phyloP scores from a whole-genome alignment of 30 jellyfish, hydroid and myxozoan species.

The Nemopilema nomurai region DNA sequence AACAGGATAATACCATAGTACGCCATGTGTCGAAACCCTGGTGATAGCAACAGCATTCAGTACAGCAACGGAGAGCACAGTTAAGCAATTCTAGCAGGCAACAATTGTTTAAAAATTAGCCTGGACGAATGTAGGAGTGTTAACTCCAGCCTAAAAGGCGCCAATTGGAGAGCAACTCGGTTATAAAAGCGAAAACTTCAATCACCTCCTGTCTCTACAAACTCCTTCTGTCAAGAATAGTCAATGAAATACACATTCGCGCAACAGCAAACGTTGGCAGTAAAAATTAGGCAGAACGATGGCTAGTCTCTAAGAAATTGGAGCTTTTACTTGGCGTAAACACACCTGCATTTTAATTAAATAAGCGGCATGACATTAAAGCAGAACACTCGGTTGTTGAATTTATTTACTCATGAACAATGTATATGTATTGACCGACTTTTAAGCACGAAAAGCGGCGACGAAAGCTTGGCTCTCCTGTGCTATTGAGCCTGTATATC shows the following conservation, averaged over 20 bases:
- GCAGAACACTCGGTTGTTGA: conserved; percentile 1
- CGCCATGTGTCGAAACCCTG: too few species aligned
- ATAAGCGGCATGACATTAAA: conserved; percentile 33
- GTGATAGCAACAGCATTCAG: too few species aligned
- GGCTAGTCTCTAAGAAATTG: neutral
- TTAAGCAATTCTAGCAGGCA: too few species aligned
- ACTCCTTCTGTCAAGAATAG: neutral
- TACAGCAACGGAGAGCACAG: too few species aligned
- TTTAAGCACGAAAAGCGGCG: neutral
- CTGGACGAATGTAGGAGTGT: too few species aligned
- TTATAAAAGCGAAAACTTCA: neutral
- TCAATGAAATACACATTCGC: neutral
- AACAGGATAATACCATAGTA: too few species aligned
- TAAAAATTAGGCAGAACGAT: neutral
- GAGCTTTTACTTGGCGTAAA: neutral
- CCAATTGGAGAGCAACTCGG: too few species aligned
- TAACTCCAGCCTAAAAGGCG: too few species aligned
- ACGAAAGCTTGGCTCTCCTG: too few species aligned
- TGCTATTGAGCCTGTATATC: too few species aligned
- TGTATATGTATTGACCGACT: neutral
- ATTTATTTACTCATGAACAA: neutral
- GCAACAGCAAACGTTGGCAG: conserved; percentile 9
- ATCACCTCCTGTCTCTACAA: too few species aligned
- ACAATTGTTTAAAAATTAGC: too few species aligned
- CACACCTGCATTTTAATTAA: conserved; percentile 45